phyloP scores from a whole-genome alignment of 2,797 vertebrate species.

The Clarias platycephalus region DNA sequence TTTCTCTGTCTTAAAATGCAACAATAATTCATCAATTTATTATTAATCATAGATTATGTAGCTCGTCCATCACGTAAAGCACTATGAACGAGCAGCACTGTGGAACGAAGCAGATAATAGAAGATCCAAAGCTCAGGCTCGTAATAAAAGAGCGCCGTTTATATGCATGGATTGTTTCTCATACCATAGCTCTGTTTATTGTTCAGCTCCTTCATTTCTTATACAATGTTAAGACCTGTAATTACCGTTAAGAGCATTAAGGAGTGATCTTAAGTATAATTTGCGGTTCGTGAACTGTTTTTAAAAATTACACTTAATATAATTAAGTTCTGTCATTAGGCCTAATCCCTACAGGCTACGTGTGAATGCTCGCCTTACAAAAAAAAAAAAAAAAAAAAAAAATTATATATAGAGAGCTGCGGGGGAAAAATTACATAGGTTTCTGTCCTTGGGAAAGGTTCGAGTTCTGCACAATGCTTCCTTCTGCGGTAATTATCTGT shows the following conservation, averaged over 20 bases:
- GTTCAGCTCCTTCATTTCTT: constrained; percentile 67
- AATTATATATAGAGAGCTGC: constrained; percentile 66
- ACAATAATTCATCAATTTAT: not conserved
- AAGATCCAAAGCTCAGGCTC: not conserved
- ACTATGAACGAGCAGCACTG: not conserved
- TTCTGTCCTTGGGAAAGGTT: constrained; percentile 53
- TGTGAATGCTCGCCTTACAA: constrained; percentile 71
- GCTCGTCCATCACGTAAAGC: not conserved
- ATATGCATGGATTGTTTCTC: constrained; percentile 52
- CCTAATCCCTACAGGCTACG: constrained; percentile 79
- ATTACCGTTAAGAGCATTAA: constrained; percentile 83
- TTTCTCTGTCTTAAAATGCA: not conserved
- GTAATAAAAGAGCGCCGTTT: constrained; percentile 6
- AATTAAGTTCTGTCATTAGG: constrained; percentile 85
- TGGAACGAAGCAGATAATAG: not conserved
- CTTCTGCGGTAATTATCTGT: constrained; percentile 69
- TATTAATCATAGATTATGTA: not conserved
- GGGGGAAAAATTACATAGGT: constrained; percentile 50
- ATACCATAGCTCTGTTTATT: constrained; percentile 56
- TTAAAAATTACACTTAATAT: constrained; percentile 86
- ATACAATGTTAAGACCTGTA: constrained; percentile 77
- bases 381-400: constrained; percentile 73
- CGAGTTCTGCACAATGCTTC: constrained; percentile 56
- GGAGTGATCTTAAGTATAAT: constrained; percentile 83
- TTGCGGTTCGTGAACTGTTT: constrained; percentile 85